Conservation (phyloP, 2,888 invertebrate species). For the Carabus problematicus region DNA sequence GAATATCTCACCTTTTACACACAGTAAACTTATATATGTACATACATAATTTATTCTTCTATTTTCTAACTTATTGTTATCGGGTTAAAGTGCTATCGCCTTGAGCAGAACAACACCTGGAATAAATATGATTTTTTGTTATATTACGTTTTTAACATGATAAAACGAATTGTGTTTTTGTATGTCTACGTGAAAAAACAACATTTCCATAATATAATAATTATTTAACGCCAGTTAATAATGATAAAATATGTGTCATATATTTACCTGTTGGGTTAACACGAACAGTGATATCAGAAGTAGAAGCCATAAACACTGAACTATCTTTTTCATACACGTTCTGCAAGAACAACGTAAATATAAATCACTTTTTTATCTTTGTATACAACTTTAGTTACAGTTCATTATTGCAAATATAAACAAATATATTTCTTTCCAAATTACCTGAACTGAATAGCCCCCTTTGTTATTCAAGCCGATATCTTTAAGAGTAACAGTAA, state of each 20-base stretch:
- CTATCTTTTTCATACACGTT: slow-evolving; percentile 42
- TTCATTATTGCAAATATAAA: slow-evolving; percentile 5
- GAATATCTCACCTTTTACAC: too few relatives aligned
- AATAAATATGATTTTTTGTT: neutral
- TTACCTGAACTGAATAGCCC: slow-evolving; percentile 57
- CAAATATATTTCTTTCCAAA: slow-evolving; percentile 39
- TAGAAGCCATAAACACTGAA: slow-evolving; percentile 36
- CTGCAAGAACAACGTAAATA: slow-evolving; percentile 34
- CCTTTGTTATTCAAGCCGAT: slow-evolving; percentile 53
- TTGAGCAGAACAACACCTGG: slow-evolving; percentile 16
- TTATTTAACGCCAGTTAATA: too few relatives aligned
- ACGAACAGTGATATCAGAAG: slow-evolving; percentile 37
- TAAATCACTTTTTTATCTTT: slow-evolving; percentile 7
- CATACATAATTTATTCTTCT: too few relatives aligned
- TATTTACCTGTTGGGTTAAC: slow-evolving; percentile 46
- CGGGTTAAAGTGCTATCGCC: slow-evolving; percentile 7
- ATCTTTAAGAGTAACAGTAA: slow-evolving; percentile 53
- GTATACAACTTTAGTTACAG: neutral
- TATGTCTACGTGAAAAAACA: neutral
- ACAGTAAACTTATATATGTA: too few relatives aligned
- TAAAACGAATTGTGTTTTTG: too few relatives aligned
- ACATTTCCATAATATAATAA: neutral
- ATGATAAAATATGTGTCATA: too few relatives aligned
- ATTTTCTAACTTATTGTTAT: too few relatives aligned
- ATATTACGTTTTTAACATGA: neutral